Evolutionary conservation across 1,140 invertebrate genomes (phyloP).

Genomic region (Limonius californicus): DNA sequence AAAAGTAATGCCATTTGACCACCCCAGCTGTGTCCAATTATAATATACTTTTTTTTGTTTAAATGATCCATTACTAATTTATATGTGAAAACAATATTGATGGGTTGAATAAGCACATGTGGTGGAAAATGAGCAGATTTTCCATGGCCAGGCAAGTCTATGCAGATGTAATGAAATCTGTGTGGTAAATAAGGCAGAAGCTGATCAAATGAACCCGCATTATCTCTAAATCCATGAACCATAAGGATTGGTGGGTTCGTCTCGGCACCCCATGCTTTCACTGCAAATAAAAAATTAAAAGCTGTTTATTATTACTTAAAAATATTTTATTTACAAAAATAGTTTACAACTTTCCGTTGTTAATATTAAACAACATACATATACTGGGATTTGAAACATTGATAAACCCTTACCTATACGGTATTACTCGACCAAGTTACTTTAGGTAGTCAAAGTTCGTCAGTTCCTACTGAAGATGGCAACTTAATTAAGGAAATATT

Average conservation of each 20-base stretch:
- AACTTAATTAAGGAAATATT: no score
- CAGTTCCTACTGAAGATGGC: no score
- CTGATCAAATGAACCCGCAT: constrained; percentile 60
- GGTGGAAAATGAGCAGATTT: constrained; percentile 56
- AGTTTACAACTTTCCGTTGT: no score
- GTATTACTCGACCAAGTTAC: no score
- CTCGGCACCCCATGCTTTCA: constrained; percentile 52
- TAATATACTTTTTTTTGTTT: constrained; percentile 29
- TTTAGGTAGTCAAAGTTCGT: no score
- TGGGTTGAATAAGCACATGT: constrained; percentile 47
- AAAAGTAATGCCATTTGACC: constrained; percentile 49
- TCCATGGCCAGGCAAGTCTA: constrained; percentile 68
- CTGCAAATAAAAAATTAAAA: constrained; percentile 23
- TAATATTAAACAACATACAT: no score
- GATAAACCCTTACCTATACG: no score
- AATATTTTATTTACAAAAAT: no score
- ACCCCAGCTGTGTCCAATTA: constrained; percentile 60
- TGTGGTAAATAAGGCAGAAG: constrained; percentile 53
- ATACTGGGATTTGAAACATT: no score
- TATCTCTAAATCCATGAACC: constrained; percentile 60
- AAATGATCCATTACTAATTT: constrained; percentile 50
- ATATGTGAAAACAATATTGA: constrained; percentile 49
- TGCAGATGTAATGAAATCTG: constrained; percentile 55
- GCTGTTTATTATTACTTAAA: no score
- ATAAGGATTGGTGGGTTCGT: constrained; percentile 49